Percentiles rank a stretch among this genome's conserved stretches.
These are phyloP conservation scores for Drosophila diplacantha DNA, from an alignment of 2,888 invertebrate species.

Conservation along the genomic window DNA sequence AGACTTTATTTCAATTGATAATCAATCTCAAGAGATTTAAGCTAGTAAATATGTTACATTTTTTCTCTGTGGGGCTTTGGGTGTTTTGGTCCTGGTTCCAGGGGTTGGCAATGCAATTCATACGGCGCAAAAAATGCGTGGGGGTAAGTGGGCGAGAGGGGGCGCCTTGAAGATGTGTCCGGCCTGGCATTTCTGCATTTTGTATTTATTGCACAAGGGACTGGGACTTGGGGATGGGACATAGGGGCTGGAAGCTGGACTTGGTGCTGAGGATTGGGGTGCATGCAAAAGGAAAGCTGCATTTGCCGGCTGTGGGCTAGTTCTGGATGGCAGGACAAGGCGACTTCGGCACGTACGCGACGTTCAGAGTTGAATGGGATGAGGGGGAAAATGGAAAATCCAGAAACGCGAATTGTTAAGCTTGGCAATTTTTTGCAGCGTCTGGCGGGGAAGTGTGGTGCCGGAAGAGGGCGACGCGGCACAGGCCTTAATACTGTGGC, in stretches of 20 bases:
- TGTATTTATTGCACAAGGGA: slow-evolving; percentile 65
- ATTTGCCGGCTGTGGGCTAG: slow-evolving; percentile 52
- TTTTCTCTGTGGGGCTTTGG: neutral
- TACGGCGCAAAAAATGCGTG: slow-evolving; percentile 38
- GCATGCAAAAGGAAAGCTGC: slow-evolving; percentile 48
- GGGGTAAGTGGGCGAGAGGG: slow-evolving; percentile 26
- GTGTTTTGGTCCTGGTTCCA: slow-evolving; percentile 7
- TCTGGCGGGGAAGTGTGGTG: slow-evolving; percentile 35
- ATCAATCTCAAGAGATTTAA: neutral
- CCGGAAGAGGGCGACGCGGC: slow-evolving; percentile 33
- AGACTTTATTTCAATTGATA: neutral
- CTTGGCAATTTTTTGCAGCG: slow-evolving; percentile 64
- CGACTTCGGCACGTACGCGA: slow-evolving; percentile 66
- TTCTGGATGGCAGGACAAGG: slow-evolving; percentile 49
- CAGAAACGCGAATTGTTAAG: slow-evolving; percentile 67
- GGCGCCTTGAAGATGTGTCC: slow-evolving; percentile 64
- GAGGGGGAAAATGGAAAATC: slow-evolving; percentile 38
- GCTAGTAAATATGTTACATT: no score
- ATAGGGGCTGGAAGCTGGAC: neutral
- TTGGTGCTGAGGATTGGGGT: slow-evolving; percentile 8
- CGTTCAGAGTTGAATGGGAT: neutral
- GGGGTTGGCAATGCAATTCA: slow-evolving; percentile 43
- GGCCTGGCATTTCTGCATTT: slow-evolving; percentile 61
- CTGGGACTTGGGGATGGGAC: neutral
- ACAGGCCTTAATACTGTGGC: slow-evolving; percentile 67